A percentile compares a stretch with the other conserved stretches of the same genome.
phyloP scores from a whole-genome alignment of 2,113 vertebrate genomes.

The Cyprinodon brontotheroides region DNA sequence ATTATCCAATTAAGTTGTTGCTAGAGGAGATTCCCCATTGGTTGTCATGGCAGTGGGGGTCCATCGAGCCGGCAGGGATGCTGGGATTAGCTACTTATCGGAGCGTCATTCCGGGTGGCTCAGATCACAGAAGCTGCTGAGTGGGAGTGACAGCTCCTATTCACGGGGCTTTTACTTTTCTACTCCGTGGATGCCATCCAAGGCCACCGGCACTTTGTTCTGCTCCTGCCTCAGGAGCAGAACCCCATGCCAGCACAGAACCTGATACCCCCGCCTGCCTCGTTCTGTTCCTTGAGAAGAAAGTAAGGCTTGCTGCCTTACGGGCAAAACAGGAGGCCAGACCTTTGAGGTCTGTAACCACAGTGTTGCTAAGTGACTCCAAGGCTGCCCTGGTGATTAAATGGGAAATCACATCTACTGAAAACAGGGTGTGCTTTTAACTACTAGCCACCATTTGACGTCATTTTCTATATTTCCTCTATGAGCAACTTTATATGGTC shows the following conservation, averaged over 20 bases:
- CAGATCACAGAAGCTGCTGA: slow-evolving; percentile 74
- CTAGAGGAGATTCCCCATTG: slow-evolving; percentile 62
- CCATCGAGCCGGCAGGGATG: slow-evolving; percentile 55
- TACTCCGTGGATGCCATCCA: slow-evolving; percentile 58
- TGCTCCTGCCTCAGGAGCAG: slow-evolving; percentile 49
- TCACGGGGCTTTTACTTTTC: slow-evolving; percentile 59
- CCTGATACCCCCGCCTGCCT: slow-evolving; percentile 51
- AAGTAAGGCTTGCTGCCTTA: slow-evolving; percentile 49
- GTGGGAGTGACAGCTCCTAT: slow-evolving; percentile 73
- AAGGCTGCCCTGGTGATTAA: slow-evolving; percentile 53
- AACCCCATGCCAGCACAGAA: slow-evolving; percentile 59
- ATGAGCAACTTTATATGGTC: neutral
- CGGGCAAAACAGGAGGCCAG: slow-evolving; percentile 26
- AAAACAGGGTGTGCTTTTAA: slow-evolving; percentile 12
- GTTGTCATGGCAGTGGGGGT: slow-evolving; percentile 67
- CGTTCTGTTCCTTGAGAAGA: slow-evolving; percentile 46
- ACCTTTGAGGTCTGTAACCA: slow-evolving; percentile 50
- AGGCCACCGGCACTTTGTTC: slow-evolving; percentile 66
- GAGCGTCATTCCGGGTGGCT: slow-evolving; percentile 64
- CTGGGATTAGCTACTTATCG: slow-evolving; percentile 73
- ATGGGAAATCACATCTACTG: slow-evolving; percentile 36
- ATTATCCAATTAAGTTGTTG: slow-evolving; percentile 75
- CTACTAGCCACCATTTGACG: too few relatives aligned
- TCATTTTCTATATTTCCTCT: too few relatives aligned
- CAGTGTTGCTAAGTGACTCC: slow-evolving; percentile 45